Evolutionary conservation across 2,113 vertebrate genomes (phyloP).

Genomic region (Antechinus flavipes): DNA sequence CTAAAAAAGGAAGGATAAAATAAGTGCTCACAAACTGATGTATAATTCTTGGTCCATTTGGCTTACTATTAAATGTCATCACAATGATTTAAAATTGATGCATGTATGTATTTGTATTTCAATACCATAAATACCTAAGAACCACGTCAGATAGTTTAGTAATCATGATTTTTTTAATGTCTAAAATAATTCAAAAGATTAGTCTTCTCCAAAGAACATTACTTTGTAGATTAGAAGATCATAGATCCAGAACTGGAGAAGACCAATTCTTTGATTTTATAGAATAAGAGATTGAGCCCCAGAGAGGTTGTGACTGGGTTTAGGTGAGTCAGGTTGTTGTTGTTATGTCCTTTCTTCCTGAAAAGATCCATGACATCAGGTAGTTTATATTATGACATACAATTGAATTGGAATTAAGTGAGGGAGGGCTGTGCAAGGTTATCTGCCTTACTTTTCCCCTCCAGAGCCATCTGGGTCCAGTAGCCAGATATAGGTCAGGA

Average conservation of each 20-base stretch:
- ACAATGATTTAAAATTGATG: background rate
- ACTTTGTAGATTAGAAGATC: background rate
- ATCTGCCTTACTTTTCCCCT: too few relatives aligned
- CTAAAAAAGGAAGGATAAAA: background rate
- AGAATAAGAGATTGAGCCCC: too few relatives aligned
- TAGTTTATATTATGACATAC: too few relatives aligned
- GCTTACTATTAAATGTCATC: background rate
- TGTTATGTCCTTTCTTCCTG: too few relatives aligned
- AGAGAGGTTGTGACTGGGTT: too few relatives aligned
- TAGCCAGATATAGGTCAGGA: too few relatives aligned
- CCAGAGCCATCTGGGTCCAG: too few relatives aligned
- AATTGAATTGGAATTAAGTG: too few relatives aligned
- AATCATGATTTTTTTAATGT: conserved; percentile 9
- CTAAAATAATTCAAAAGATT: background rate
- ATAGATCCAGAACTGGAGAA: background rate
- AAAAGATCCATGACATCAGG: too few relatives aligned
- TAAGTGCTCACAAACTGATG: background rate
- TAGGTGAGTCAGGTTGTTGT: too few relatives aligned
- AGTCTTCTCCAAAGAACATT: background rate
- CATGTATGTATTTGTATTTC: background rate
- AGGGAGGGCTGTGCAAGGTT: too few relatives aligned
- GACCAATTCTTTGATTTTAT: too few relatives aligned
- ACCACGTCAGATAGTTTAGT: background rate
- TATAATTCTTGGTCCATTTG: background rate
- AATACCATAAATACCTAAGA: background rate